These are phyloP conservation scores for Nycteola revayana DNA, from an alignment of 2,888 invertebrate species.

Conservation along the genomic window DNA sequence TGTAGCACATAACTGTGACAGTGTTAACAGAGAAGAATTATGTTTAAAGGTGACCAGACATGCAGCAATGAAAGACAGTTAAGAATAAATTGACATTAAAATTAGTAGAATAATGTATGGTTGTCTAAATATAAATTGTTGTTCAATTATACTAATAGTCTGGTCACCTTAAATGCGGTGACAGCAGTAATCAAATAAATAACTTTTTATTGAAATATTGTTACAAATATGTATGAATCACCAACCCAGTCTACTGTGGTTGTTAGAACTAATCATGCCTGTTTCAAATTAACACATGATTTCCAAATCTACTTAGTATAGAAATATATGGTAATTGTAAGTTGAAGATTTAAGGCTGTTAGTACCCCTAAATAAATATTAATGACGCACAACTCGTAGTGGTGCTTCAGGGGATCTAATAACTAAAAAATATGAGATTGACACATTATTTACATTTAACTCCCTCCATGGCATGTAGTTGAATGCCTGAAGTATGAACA, in stretches of 20 bases:
- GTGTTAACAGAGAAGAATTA: conserved; percentile 43
- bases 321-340: conserved; percentile 26
- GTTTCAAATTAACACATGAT: conserved; percentile 28
- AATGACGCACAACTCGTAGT: too few relatives aligned
- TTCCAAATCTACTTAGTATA: conserved; percentile 30
- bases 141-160: conserved; percentile 50
- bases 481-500: too few relatives aligned
- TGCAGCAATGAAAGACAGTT: conserved; percentile 65
- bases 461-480: too few relatives aligned
- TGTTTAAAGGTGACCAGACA: conserved; percentile 76
- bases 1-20: conserved; percentile 58
- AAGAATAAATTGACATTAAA: too few relatives aligned
- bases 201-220: conserved; percentile 46
- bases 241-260: conserved; percentile 72
- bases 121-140: conserved; percentile 3
- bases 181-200: conserved; percentile 58
- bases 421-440: too few relatives aligned
- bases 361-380: conserved; percentile 13
- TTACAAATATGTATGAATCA: conserved; percentile 40
- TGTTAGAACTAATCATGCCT: conserved; percentile 69
- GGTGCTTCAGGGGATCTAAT: too few relatives aligned
- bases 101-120: too few relatives aligned
- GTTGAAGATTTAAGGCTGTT: conserved; percentile 18
- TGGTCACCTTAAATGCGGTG: conserved; percentile 77
- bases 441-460: too few relatives aligned